Base-by-base conservation (phyloP, 2,888 invertebrate species). In the Xylocampa areola region DNA sequence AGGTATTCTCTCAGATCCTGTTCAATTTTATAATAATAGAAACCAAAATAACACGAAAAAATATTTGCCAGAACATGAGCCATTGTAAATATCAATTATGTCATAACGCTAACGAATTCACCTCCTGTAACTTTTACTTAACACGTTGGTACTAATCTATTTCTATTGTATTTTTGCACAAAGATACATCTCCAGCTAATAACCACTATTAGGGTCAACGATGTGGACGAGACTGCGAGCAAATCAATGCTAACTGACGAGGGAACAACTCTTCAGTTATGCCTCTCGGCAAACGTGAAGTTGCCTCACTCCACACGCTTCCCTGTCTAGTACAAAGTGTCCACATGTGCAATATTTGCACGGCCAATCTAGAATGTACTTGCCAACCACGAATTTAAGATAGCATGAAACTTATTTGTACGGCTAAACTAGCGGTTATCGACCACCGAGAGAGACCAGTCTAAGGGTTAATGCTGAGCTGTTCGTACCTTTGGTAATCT, bases 151-250 rank as follows among this genome's bases (percentile, higher is more conserved):
- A 59, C 48, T 60, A 58, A 54, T 43, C 44, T 50, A 35, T 57
- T 48, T 37, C 60, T 52, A 43, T 76, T 77, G 73, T 76, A 58
- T 73, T 76, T 74, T 71, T 63, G 62, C 47, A 68, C 70, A 68
- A 45, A 67, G 63, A 61, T 59, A 64, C 52, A 59, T 53, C 61
- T 62, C 52, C 53, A 54, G 67, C 32, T 73, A 78, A 79, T 77
- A 43, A 57, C 49, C 47, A 63, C 70, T 73, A 81, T 80, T 79
- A 75, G 48, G 81, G 80, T 82, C 80, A 81, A 81, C 69, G 69
- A 74, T 71, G 68, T 75, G 53, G 60, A 68, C 68, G 58, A 68
- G 58, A 63, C 54, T 75, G 62, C 66, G 48, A 66, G 59, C 70
- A 70, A 81, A 81, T 82, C 79, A 74, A 77, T 75, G 73, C 47